A percentile compares a stretch with the other conserved stretches of the same genome.
Evolutionary conservation across 2,113 vertebrate species (phyloP).

Genomic region (Propithecus coquereli): DNA sequence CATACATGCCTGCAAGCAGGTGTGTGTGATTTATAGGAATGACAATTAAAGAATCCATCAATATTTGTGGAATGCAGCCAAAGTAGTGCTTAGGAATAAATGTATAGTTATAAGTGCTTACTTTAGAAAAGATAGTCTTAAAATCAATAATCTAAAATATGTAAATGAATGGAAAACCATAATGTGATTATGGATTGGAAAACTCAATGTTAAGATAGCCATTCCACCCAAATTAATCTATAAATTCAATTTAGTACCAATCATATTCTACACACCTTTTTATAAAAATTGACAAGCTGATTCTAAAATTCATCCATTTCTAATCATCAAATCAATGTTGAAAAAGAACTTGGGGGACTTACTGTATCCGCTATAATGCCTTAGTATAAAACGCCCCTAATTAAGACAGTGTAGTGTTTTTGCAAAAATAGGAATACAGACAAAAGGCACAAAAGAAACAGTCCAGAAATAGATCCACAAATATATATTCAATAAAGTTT

Average conservation of each 20-base stretch:
- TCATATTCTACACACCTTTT: not conserved
- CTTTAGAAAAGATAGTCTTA: not conserved
- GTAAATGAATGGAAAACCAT: not conserved
- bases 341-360: not conserved
- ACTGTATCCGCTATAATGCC: not conserved
- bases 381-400: not conserved
- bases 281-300: not conserved
- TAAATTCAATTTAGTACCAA: not conserved
- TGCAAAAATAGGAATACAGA: not conserved
- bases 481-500: not conserved
- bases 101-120: not conserved
- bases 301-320: not conserved
- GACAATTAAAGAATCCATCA: not conserved
- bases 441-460: not conserved
- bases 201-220: not conserved
- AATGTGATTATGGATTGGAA: not conserved
- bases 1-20: too few relatives aligned
- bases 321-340: not conserved
- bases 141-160: conserved; percentile 16
- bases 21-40: not conserved
- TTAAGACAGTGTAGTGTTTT: not conserved
- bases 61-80: not conserved
- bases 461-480: not conserved
- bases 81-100: not conserved
- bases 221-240: not conserved